Base-by-base conservation (phyloP, 2,113 vertebrate species). In the Melospiza georgiana region DNA sequence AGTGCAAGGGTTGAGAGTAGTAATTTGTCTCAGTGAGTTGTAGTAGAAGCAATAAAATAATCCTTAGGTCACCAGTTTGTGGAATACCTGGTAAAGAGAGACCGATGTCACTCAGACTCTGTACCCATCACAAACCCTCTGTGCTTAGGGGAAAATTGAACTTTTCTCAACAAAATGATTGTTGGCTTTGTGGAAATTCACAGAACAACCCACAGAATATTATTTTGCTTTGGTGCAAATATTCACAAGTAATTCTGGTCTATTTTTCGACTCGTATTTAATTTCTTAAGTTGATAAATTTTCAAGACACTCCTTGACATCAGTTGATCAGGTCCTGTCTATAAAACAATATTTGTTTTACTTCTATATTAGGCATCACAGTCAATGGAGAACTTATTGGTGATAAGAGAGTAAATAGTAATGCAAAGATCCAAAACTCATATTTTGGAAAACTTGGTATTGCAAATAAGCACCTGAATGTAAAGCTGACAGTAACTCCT, bases 401-500 rank as follows among this genome's bases (percentile, higher is more conserved):
- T 55, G 98, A 99, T 69, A 99, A 99, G 97, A 98, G 83, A 92
- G 62, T 74, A 44, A 97, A 95, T 12, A 90, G 89, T 33, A 74
- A 89, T 73, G 89, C 95, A 27, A 97, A 97, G 52, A 95, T 96
- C 86, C 96, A 98, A 18, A 98, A 98, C 69, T 99, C 98, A 0
- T 99, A 99, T 94, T 99, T 99, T 97, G 98, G 99, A 69, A 98
- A 97, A 79, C 97, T 99, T 97, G 99, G 98, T 74, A 98, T 99
- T 81, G n/a, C 97, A 94, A 98, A 98, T 57, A 80, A 94, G 66
- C 91, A 87, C 19, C 93, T 98, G 94, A 96, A 98, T 72, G 88
- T 99, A 74, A 98, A 82, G 93, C 65, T 99, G 78, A 97, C 98
- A 93, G 98, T 99, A 92, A 99, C 98, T 74, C 98, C 99, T 11